Percentiles rank a stretch among this genome's conserved stretches.
These are phyloP conservation scores for Blastobasis lacticolella DNA, from an alignment of 2,888 invertebrate species.

Conservation along the genomic window DNA sequence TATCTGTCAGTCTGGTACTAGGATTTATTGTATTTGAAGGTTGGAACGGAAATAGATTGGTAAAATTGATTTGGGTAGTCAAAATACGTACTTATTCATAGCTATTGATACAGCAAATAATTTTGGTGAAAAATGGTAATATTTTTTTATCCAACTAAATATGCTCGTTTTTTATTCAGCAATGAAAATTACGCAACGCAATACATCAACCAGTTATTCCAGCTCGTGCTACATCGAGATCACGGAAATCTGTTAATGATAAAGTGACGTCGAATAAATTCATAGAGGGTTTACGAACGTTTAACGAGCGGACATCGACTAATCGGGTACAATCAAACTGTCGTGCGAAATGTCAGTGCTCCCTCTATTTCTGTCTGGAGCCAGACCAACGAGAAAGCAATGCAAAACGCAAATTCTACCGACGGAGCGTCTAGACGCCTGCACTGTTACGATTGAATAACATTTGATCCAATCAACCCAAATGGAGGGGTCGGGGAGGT, in stretches of 20 bases:
- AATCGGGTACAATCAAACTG: conserved; percentile 52
- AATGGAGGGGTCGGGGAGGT: conserved; percentile 60
- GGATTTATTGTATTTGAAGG: neutral
- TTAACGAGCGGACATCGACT: conserved; percentile 43
- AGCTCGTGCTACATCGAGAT: too few relatives aligned
- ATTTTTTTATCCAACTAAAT: too few relatives aligned
- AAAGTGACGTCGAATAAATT: conserved; percentile 5
- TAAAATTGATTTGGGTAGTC: neutral
- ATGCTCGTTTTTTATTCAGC: too few relatives aligned
- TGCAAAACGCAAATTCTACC: conserved; percentile 63
- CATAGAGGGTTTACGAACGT: conserved; percentile 28
- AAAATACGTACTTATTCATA: neutral
- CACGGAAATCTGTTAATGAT: neutral
- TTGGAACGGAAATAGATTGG: neutral
- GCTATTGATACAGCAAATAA: neutral
- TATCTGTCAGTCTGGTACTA: conserved; percentile 1
- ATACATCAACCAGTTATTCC: too few relatives aligned
- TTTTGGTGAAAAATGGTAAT: neutral
- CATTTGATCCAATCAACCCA: conserved; percentile 69
- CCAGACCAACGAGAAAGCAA: conserved; percentile 67
- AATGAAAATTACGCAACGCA: too few relatives aligned
- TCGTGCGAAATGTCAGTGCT: conserved; percentile 62
- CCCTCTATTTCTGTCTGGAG: conserved; percentile 59
- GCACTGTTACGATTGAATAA: conserved; percentile 65
- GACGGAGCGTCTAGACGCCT: conserved; percentile 65